Evolutionary conservation across 2,113 vertebrate species (phyloP), one percentile per base, ranked within the genome.

Genomic region (Lepus americanus): DNA sequence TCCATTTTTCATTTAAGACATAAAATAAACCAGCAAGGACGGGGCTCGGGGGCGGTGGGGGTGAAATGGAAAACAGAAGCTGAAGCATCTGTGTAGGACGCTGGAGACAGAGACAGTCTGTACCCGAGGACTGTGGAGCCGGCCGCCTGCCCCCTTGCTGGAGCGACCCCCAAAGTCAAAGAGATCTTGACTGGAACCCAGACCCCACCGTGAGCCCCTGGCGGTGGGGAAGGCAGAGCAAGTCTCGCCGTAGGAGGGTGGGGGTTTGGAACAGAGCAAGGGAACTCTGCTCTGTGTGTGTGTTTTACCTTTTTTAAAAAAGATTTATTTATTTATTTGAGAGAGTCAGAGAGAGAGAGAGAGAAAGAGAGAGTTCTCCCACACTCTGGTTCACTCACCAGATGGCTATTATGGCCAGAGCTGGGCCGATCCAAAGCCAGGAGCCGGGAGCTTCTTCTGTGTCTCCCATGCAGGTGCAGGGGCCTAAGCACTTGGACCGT

Each of bases 121-220:
- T 14, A 17, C 49, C 23, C 53, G 23, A 31, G 78, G 11, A 12
- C 27, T 23, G 1, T 0, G 70, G 9, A 39, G 9, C 22, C 13
- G 10, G 81, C 14, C 1, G 0, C 2, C 3, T 25, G 44, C 55
- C 5, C 11, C 20, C 55, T 31, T 1, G 17, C 29, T 3, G n/a
- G 53, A 51, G 39, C 25, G 9, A 29, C 2, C 22, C 36, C 4
- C 3, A 27, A 55, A 51, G 31, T 59, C 78, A 64, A 4, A 14
- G 6, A 70, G 17, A 3, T 14, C 64, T 0, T n/a, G 29, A 3
- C 2, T 6, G 3, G 63, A 70, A 19, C 22, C 29, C 49, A 11
- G 16, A 9, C 49, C 29, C 61, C 53, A 14, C 9, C 27, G 22
- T 10, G 12, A 9, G 9, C 10, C 7, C 25, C 23, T 51, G 17